Base-by-base conservation (phyloP, 1,140 invertebrate genomes). In the Streblospio benedicti region DNA sequence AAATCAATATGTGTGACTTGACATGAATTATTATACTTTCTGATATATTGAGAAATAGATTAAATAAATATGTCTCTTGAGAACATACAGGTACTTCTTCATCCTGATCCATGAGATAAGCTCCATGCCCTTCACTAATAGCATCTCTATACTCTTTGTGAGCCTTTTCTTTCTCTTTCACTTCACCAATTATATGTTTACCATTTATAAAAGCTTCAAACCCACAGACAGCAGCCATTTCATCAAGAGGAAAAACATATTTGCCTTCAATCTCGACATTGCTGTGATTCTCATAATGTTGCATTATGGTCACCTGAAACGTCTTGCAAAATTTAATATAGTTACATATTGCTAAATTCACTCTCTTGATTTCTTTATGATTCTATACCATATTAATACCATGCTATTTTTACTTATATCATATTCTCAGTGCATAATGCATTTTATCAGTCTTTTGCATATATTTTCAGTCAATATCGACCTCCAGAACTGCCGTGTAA, bases 111-210 rank as follows among this genome's bases (percentile, higher is more conserved):
- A 78, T 78, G 9, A 82, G 66, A 63, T 81, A 81, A 2, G 79
- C 80, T 9, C 79, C 79, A 66, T 81, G 76, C 27, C 79, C 76
- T 43, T 76, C 68, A 63, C 74, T 65, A 41, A 81, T 69, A 12
- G 80, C 80, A 59, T 80, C 69, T 61, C 74, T 75, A 67, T 81
- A 81, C 54, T 80, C 77, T 28, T 64, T 65, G 51, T 75, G 73
- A 4, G 80, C 80, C 35, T 66, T 69, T 66, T 80, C 74, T 57
- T 80, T 79, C 56, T 80, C 78, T 62, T 81, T 81, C 43, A 80
- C 78, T 50, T 78, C 71, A 12, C 79, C 80, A 23, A 79, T 63
- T 18, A 80, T 70, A 63, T 77, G 75, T 56, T 77, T 77, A 38
- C 69, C 73, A 63, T 78, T 77, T 56, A 80, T 77, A 61, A 75